phyloP scores from a whole-genome alignment of 2,888 invertebrate genomes.

The Ophion obscuratus region DNA sequence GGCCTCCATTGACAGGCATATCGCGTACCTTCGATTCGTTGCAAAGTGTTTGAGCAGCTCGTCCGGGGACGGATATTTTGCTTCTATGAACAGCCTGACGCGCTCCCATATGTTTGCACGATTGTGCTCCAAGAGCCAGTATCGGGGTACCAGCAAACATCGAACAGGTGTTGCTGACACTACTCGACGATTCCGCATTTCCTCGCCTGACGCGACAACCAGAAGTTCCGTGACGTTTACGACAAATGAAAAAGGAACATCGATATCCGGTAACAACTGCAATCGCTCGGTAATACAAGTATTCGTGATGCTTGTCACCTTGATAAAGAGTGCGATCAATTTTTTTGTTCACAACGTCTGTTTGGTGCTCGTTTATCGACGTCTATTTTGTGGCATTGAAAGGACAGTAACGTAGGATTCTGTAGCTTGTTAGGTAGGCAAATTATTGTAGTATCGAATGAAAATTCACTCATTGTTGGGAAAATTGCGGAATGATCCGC shows the following conservation, averaged over 20 bases:
- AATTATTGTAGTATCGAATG: no score
- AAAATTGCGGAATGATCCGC: no score
- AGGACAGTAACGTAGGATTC: no score
- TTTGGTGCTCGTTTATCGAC: no score
- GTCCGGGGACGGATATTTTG: slow-evolving; percentile 86
- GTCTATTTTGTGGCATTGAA: no score
- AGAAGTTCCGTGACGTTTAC: slow-evolving; percentile 4
- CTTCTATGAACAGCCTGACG: slow-evolving; percentile 87
- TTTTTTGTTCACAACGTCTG: no score
- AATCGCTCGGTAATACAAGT: no score
- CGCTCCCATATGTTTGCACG: slow-evolving; percentile 88
- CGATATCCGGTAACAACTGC: not conserved
- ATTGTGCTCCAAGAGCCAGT: slow-evolving; percentile 89
- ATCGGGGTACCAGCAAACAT: slow-evolving; percentile 89
- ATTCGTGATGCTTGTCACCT: no score
- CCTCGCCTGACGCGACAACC: slow-evolving; percentile 85
- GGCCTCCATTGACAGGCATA: slow-evolving; percentile 19
- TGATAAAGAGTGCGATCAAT: no score
- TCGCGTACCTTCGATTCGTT: slow-evolving; percentile 83
- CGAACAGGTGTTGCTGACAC: slow-evolving; percentile 87
- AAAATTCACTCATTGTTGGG: no score
- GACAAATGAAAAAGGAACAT: not conserved
- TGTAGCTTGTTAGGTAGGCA: no score
- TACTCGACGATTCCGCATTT: slow-evolving; percentile 88
- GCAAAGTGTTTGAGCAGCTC: slow-evolving; percentile 86